Evolutionary conservation across 2,888 invertebrate species (phyloP), one percentile per base, ranked within the genome.

Genomic region (Hydriomena furcata): DNA sequence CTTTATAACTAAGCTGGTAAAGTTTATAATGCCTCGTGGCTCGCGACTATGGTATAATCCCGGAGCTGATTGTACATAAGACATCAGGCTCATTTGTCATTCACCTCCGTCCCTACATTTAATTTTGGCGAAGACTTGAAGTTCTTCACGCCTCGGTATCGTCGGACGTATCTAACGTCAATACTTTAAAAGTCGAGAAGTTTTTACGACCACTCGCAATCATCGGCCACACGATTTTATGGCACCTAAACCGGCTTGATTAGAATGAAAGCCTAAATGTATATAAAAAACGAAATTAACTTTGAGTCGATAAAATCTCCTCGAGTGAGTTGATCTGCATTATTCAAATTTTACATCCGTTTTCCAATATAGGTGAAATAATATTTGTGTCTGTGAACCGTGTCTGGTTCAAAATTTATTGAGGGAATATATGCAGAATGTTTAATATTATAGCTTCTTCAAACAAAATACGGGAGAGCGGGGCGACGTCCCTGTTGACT

Each of bases 61-160:
- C 46, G 54, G 49, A 52, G 59, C 50, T 58, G 61, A 61, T 59
- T 59, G 61, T 59, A 57, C 56, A 65, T 62, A 60, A 64, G 61
- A 65, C 66, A 62, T 66, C 61, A 61, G 45, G 43, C 69, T 76
- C 73, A 69, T 76, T 76, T 74, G 76, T 71, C 73, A 72, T 75
- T 74, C 72, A 71, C 67, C 68, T 71, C 66, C 40, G 58, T 56
- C 65, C 64, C 65, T 66, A 67, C 70, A 70, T 78, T 74, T 74
- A 72, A 76, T 76, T 72, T 76, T 66, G 65, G 60, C 58, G 59
- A 56, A 67, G 69, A 56, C 43, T 45, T 47, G 38, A 49, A 55
- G 49, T 60, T 63, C 59, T 65, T 61, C 60, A 59, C 63, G 60
- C 63, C 62, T 64, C 61, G 55, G 63, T 48, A 50, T 34, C 43